Base-by-base conservation (phyloP, 2,797 vertebrate species). In the Huso huso region DNA sequence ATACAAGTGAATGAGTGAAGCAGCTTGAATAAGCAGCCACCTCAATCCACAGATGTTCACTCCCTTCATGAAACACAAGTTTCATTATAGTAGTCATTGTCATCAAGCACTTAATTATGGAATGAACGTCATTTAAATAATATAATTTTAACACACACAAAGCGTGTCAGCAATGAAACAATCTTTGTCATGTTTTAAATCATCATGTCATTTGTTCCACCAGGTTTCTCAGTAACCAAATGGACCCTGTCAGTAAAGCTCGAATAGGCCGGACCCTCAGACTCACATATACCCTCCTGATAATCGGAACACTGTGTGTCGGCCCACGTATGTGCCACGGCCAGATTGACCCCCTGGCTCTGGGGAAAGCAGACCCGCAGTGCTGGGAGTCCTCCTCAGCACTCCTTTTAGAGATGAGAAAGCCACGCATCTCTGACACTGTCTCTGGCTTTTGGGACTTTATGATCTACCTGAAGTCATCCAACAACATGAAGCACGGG, bases 331-430 rank as follows among this genome's bases (percentile, higher is more conserved):
- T 81, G 72, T 90, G 82, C 70, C 82, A 85, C 0, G 89, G 81
- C 11, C 90, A 92, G 69, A 84, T 84, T 67, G 92, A 95, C 74
- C 91, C 93, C 1, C 79, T 96, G 71, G 78, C 86, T 61, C 86
- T 90, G 52, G 84, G 80, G 71, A 81, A 69, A 70, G 86, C 86
- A 6, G 90, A 96, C 75, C 91, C 90, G 1, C 92, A 93, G 73
- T 98, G 96, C 72, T 98, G 95, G 96, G 92, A 95, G 74, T 90
- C 91, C 18, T 95, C 96, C 57, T 93, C 95, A 0, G 82, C 82
- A 7, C 77, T 89, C 71, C 84, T 98, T 71, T 81, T 98, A 70
- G 90, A 95, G 78, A 93, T 97, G 94, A 86, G 82, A 78, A 89
- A 93, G 63, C 95, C 94, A 66, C 85, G 73, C 62, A 91, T 96